A percentile compares a stretch with the other conserved stretches of the same genome.
These are phyloP conservation scores for Poecile atricapillus DNA, from an alignment of 2,113 vertebrate species.

Conservation along the genomic window DNA sequence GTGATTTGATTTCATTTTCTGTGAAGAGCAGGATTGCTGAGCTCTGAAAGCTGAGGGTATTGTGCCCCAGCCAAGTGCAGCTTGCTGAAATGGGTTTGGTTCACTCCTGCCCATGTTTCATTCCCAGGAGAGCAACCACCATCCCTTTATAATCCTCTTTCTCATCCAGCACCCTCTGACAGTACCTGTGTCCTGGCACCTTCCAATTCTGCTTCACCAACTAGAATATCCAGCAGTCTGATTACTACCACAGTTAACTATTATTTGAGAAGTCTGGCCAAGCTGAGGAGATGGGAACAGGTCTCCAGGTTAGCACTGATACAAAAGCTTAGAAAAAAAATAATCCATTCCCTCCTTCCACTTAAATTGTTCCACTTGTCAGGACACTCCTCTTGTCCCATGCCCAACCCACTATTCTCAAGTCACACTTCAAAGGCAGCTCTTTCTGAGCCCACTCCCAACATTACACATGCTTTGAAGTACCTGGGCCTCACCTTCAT, in stretches of 20 bases:
- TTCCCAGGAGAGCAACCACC: not conserved
- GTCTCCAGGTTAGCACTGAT: not conserved
- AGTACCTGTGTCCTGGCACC: not conserved
- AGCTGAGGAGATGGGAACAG: not conserved
- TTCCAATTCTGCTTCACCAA: not conserved
- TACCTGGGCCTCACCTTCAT: not conserved
- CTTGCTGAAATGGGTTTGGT: not conserved
- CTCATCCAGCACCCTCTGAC: not conserved
- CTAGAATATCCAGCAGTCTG: not conserved
- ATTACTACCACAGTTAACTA: not conserved
- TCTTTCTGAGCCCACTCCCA: not conserved
- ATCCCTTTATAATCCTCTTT: not conserved
- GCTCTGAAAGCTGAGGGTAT: not conserved
- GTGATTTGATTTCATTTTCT: not conserved
- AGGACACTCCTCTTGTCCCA: not conserved
- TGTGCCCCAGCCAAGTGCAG: not conserved
- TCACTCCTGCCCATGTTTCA: not conserved
- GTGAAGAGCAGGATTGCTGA: not conserved
- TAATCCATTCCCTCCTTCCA: not conserved
- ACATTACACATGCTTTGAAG: not conserved
- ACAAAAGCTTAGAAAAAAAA: not conserved
- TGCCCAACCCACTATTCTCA: not conserved
- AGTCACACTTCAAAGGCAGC: not conserved
- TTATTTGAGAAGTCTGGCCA: not conserved
- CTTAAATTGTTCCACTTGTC: not conserved